These are phyloP conservation scores for Vanacampus margaritifer DNA, from an alignment of 2,113 vertebrate genomes.

Conservation along the genomic window DNA sequence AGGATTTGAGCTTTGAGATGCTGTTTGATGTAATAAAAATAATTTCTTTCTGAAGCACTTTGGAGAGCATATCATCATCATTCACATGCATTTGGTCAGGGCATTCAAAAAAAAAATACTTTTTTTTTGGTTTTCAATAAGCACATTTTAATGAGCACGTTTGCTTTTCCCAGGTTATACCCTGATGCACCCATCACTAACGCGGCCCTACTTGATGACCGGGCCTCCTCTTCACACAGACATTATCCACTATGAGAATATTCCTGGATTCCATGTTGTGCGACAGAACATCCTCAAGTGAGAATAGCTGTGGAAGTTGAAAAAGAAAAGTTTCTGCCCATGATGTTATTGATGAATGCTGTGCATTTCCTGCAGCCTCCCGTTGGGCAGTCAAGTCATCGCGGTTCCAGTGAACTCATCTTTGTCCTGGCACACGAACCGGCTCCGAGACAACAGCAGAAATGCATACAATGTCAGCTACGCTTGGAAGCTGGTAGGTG, in stretches of 20 bases:
- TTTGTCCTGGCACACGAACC: conserved; percentile 94
- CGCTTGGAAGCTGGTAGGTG: conserved; percentile 94
- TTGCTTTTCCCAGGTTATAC: conserved; percentile 83
- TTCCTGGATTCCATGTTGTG: conserved; percentile 88
- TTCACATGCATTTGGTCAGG: background rate
- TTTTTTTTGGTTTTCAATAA: too few relatives aligned
- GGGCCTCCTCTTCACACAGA: conserved; percentile 95
- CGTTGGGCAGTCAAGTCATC: conserved; percentile 95
- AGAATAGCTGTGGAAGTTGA: conserved; percentile 13
- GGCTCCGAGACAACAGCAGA: conserved; percentile 84
- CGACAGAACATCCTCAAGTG: conserved; percentile 95
- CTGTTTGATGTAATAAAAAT: background rate
- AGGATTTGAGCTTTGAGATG: background rate
- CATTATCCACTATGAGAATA: conserved; percentile 97
- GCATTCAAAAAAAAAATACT: too few relatives aligned
- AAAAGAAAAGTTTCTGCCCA: background rate
- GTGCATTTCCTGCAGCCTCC: conserved; percentile 77
- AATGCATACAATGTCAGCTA: conserved; percentile 97
- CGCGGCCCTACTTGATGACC: conserved; percentile 89
- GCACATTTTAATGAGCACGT: background rate
- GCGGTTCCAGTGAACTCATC: conserved; percentile 93
- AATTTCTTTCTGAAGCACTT: background rate
- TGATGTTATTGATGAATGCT: background rate
- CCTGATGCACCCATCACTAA: conserved; percentile 95
- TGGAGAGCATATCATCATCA: background rate